Conservation (phyloP, 2,888 invertebrate genomes). For the Heliconius erato region DNA sequence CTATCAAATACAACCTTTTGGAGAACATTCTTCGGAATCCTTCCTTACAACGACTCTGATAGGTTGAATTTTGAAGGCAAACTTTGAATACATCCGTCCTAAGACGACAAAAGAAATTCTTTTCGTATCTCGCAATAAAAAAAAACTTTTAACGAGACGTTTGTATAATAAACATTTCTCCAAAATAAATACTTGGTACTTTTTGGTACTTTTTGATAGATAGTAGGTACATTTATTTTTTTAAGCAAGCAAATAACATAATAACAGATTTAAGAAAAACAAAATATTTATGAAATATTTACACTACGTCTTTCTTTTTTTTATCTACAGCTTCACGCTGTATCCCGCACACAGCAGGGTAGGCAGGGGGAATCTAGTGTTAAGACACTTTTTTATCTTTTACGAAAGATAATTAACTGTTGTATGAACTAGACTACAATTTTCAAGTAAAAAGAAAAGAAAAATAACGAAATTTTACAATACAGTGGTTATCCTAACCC, state of each 20-base stretch:
- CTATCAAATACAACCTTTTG: conserved; percentile 47
- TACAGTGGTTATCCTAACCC: conserved; percentile 10
- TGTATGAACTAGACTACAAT: not conserved
- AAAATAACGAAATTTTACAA: not conserved
- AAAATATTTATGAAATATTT: not conserved
- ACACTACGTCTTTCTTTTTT: not conserved
- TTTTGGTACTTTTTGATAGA: not conserved
- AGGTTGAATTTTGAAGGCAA: conserved; percentile 44
- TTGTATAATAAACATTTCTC: conserved; percentile 34
- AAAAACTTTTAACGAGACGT: conserved; percentile 49
- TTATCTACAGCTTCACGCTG: too few species aligned
- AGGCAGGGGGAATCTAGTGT: too few species aligned
- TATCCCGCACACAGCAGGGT: too few species aligned
- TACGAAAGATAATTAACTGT: not conserved
- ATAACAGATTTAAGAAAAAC: conserved; percentile 2
- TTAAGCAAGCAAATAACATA: not conserved
- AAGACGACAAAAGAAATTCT: conserved; percentile 46
- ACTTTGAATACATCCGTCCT: conserved; percentile 46
- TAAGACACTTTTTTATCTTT: too few species aligned
- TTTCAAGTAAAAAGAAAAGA: not conserved
- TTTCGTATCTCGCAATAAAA: conserved; percentile 34
- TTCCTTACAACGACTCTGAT: conserved; percentile 40
- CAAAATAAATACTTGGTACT: conserved; percentile 16
- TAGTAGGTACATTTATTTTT: conserved; percentile 12
- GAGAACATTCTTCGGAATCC: conserved; percentile 43